Conservation (phyloP, 2,797 vertebrate genomes). For the Clarias fuscus region DNA sequence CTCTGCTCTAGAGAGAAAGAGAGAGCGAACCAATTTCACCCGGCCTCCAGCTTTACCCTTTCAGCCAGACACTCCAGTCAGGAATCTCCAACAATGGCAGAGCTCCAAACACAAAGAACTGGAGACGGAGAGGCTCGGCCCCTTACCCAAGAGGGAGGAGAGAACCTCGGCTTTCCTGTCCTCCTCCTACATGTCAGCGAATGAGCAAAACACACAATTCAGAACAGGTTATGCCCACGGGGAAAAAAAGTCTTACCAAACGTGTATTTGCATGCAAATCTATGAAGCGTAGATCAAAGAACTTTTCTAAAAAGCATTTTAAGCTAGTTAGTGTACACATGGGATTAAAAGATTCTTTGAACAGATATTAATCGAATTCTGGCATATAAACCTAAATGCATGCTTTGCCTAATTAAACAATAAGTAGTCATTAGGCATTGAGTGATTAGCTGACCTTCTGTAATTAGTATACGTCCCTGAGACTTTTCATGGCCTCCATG, state of each 20-base stretch:
- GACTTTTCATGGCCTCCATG: neutral
- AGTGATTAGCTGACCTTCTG: neutral
- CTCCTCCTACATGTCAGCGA: constrained; percentile 16
- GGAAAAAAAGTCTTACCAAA: neutral
- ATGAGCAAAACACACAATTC: constrained; percentile 13
- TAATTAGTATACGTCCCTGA: neutral
- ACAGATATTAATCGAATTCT: neutral
- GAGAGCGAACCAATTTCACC: constrained; percentile 59
- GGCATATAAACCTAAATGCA: neutral
- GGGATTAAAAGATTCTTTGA: neutral
- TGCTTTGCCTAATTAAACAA: neutral
- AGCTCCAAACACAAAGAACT: constrained; percentile 54
- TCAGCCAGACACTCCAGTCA: constrained; percentile 74
- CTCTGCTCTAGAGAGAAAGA: constrained; percentile 28
- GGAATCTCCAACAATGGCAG: constrained; percentile 71
- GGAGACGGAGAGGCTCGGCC: constrained; percentile 40
- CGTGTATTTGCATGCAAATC: neutral
- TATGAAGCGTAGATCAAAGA: neutral
- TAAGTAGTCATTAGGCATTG: neutral
- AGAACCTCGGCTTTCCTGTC: constrained; percentile 28
- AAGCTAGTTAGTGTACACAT: neutral
- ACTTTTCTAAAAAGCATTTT: neutral
- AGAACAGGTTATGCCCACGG: neutral
- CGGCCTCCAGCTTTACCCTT: constrained; percentile 76
- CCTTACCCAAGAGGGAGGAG: constrained; percentile 56